Evolutionary conservation across 2,888 invertebrate genomes (phyloP), one percentile per base, ranked within the genome.

Genomic region (Bhutanitis thaidina): DNA sequence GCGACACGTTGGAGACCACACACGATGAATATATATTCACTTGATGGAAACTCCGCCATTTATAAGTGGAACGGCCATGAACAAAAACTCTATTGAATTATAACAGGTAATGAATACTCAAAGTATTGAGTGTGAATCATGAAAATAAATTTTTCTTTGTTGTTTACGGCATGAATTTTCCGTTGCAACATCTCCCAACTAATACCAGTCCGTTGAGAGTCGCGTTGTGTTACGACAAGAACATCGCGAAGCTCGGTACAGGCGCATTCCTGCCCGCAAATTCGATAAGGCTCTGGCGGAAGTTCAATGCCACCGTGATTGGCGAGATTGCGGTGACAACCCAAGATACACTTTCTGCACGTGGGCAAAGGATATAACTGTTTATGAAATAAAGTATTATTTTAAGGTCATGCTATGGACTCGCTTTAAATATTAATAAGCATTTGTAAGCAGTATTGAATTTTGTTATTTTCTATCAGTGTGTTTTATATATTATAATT

Each of bases 161-260:
- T 56, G 51, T 55, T 55, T 56, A 52, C 44, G 60, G 20, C 20
- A 20, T 57, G 60, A 56, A 64, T 56, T 69, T 64, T 58, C 58
- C 62, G 58, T 78, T 78, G 67, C 79, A 65, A 74, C 69, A 77
- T 58, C 48, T 2, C 29, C 3, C n/a, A 37, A 32, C 55, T 65
- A 67, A 69, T 67, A 58, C 58, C 59, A 55, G 54, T 55, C 43
- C 1, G 29, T 29, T 43, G 52, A 43, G 25, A 1, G 36, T 20
- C 4, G 25, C 13, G 37, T 58, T 61, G 35, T 20, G 40, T 58
- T 61, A 53, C 60, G 39, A 56, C 51, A 58, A 3, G 20, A 20
- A 5, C 58, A 49, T 52, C 43, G 40, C 53, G 49, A 57, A 59
- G 64, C 61, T 64, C 60, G 59, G 58, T 62, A 51, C 59, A 55